A percentile compares a stretch with the other conserved stretches of the same genome.
These are phyloP conservation scores for Eulemur albifrons DNA, from an alignment of 2,797 vertebrate genomes.

Conservation along the genomic window DNA sequence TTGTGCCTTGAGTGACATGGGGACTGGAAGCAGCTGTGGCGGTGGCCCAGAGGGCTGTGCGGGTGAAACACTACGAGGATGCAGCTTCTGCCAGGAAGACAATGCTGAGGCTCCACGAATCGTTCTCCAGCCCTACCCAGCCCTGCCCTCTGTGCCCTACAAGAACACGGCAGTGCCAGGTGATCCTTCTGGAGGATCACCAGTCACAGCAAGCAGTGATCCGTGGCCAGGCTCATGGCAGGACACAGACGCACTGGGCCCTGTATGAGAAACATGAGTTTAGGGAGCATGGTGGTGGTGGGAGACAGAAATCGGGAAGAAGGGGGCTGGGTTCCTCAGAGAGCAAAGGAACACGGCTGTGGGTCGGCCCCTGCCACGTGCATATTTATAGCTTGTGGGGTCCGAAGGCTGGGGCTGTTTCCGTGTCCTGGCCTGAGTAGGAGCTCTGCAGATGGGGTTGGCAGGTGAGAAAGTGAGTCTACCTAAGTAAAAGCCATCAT, in stretches of 20 bases:
- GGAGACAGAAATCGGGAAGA: neutral
- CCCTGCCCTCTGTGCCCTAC: neutral
- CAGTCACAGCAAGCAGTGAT: neutral
- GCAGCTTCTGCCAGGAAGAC: neutral
- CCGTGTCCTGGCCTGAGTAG: neutral
- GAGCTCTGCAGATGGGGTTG: neutral
- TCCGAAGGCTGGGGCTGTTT: neutral
- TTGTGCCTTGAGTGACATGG: neutral
- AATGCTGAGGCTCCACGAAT: neutral
- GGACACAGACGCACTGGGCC: neutral
- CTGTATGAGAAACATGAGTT: accelerated
- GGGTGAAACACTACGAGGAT: accelerated
- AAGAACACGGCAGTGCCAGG: neutral
- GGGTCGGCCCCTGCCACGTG: neutral
- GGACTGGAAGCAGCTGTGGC: neutral
- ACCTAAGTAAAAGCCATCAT: neutral
- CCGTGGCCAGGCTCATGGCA: neutral
- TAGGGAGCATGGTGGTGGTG: neutral
- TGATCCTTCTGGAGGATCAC: neutral
- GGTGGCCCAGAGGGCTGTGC: neutral
- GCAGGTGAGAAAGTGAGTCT: neutral
- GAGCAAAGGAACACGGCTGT: neutral
- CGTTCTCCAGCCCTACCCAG: neutral
- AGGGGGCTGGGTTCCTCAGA: neutral
- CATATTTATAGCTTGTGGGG: neutral